These are phyloP conservation scores for Pristiophorus japonicus DNA, from an alignment of 2,113 vertebrate genomes.

Conservation along the genomic window DNA sequence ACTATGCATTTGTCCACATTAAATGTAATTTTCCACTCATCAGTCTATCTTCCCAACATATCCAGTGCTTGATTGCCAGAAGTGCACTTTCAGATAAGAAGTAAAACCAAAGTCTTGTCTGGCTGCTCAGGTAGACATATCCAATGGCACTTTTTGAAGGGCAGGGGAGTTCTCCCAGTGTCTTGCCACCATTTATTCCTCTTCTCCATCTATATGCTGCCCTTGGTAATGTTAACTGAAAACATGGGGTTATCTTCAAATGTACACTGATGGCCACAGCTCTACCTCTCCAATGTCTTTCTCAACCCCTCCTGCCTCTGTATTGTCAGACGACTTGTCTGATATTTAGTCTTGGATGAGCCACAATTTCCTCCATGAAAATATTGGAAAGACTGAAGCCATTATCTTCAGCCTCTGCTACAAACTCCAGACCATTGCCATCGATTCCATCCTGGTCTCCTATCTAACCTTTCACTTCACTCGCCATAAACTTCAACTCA, in stretches of 20 bases:
- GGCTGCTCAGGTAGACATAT: background rate
- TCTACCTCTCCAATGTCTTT: background rate
- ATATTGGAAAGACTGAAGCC: background rate
- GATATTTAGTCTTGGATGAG: background rate
- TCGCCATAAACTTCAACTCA: background rate
- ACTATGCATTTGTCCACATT: background rate
- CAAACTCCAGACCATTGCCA: background rate
- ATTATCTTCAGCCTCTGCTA: background rate
- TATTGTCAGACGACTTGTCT: background rate
- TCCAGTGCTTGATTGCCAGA: background rate
- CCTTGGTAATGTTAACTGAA: background rate
- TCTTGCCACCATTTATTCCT: background rate
- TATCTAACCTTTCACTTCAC: background rate
- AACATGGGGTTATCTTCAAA: background rate
- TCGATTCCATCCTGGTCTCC: background rate
- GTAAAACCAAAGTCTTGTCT: background rate
- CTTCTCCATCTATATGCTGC: background rate
- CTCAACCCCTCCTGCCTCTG: background rate
- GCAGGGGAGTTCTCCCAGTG: background rate
- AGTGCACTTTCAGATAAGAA: background rate
- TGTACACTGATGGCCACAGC: background rate
- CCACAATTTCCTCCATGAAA: background rate
- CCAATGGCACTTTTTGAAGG: background rate
- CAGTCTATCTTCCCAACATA: background rate
- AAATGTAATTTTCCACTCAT: background rate